Evolutionary conservation across 2,113 vertebrate genomes (phyloP).

Genomic region (Solea solea): DNA sequence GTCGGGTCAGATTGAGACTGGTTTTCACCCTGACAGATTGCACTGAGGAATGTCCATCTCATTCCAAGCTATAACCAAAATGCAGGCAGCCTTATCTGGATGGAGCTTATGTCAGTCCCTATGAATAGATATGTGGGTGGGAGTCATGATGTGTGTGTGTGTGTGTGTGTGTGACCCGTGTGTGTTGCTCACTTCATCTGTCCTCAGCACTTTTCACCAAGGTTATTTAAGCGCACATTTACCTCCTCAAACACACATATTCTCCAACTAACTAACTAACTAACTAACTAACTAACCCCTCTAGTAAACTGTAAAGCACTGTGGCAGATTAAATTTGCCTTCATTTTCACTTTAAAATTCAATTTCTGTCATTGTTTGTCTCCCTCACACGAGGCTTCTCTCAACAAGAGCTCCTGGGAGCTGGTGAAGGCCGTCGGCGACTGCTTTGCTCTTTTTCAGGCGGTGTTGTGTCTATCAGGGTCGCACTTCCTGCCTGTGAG

Average conservation of each 20-base stretch:
- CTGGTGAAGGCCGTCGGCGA: conserved; percentile 52
- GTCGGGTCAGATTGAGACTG: conserved; percentile 11
- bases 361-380: neutral
- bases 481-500: conserved; percentile 20
- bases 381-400: conserved; percentile 42
- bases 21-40: conserved; percentile 29
- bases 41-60: conserved; percentile 46
- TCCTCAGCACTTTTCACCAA: conserved; percentile 33
- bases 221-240: conserved; percentile 41
- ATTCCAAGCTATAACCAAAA: conserved; percentile 55
- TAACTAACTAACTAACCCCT: too few relatives aligned
- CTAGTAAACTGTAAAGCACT: neutral
- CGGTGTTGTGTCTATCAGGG: conserved; percentile 45
- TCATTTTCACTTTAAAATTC: too few relatives aligned
- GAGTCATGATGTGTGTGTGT: conserved; percentile 42
- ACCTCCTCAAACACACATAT: conserved; percentile 36
- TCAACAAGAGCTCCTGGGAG: conserved; percentile 17
- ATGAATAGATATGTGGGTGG: conserved; percentile 44
- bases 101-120: conserved; percentile 34
- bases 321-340: neutral
- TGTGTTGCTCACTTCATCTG: neutral
- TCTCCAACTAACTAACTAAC: neutral
- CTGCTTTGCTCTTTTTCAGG: conserved; percentile 43
- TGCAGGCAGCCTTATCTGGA: conserved; percentile 39
- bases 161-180: conserved; percentile 35